Base-by-base conservation (phyloP, 1,140 invertebrate species). In the Plodia interpunctella region DNA sequence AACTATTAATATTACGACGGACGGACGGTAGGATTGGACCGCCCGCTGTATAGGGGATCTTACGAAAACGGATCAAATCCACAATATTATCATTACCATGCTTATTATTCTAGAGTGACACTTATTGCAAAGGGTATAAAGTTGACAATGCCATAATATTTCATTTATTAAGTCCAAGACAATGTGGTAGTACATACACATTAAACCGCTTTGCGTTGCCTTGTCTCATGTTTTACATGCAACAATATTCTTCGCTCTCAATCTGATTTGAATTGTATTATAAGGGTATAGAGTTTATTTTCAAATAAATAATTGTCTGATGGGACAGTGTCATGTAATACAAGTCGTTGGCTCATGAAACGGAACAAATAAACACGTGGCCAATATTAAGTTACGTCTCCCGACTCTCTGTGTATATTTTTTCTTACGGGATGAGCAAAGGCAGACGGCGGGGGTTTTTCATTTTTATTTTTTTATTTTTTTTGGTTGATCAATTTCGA, bases 301-400 rank as follows among this genome's bases (percentile, higher is more conserved):
- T 78, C 28, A 19, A n/a, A 19, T 62, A 55, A 8, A 25, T 6
- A 18, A 17, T 54, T 49, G 6, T n/a, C 28, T 54, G 32, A 74
- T 72, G 68, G 70, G 68, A 74, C 70, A 76, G 70, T 78, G 78
- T 78, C 79, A 87, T 79, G 73, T 67, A 69, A 83, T 80, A 70
- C 81, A 70, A 64, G 30, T 63, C 74, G 66, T 57, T 80, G 75
- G 77, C 65, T 77, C 68, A 76, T 80, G 72, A 76, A 83, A 79
- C 70, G 76, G 67, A 77, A 80, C 78, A 85, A 82, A 85, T 80
- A 78, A 78, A 78, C 81, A 77, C 77, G 68, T 80, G 74, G 68
- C 67, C 68, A 67, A 77, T 83, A 83, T 87, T 77, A 61, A 58
- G 74, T 87, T 83, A 76, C 83, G 65, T 66, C 58, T 69, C 49